These are phyloP conservation scores for Chloroceryle amazona DNA, from an alignment of 2,797 vertebrate species.

Conservation along the genomic window DNA sequence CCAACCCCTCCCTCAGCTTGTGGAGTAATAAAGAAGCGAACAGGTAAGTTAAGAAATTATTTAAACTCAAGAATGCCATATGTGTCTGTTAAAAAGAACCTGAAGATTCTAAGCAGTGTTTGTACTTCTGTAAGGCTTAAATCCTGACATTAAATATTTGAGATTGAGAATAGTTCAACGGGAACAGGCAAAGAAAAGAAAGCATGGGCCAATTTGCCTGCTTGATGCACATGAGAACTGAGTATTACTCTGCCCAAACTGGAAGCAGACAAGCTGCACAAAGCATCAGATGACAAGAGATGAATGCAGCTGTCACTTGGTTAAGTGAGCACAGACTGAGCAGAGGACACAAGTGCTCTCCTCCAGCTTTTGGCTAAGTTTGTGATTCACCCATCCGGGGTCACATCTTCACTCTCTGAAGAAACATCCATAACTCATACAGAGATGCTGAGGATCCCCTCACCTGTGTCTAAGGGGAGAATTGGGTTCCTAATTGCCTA, in stretches of 20 bases:
- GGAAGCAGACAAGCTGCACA: background rate
- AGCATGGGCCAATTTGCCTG: background rate
- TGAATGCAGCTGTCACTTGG: background rate
- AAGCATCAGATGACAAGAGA: background rate
- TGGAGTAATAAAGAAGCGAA: background rate
- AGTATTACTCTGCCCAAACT: background rate
- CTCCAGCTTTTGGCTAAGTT: background rate
- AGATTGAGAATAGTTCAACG: background rate
- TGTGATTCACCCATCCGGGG: background rate
- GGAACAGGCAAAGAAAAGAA: background rate
- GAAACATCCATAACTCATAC: background rate
- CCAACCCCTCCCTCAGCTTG: background rate
- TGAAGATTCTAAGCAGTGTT: background rate
- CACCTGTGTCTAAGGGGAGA: background rate
- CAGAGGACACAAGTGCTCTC: background rate
- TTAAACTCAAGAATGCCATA: background rate
- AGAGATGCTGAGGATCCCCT: background rate
- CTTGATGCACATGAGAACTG: background rate
- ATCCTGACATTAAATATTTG: background rate
- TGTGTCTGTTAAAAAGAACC: background rate
- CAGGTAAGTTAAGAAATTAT: fast-evolving
- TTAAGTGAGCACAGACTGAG: fast-evolving
- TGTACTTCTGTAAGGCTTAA: background rate
- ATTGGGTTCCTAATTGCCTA: background rate
- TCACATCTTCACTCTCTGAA: background rate